phyloP scores from a whole-genome alignment of 2,888 invertebrate genomes.

The Cotesia congregata region DNA sequence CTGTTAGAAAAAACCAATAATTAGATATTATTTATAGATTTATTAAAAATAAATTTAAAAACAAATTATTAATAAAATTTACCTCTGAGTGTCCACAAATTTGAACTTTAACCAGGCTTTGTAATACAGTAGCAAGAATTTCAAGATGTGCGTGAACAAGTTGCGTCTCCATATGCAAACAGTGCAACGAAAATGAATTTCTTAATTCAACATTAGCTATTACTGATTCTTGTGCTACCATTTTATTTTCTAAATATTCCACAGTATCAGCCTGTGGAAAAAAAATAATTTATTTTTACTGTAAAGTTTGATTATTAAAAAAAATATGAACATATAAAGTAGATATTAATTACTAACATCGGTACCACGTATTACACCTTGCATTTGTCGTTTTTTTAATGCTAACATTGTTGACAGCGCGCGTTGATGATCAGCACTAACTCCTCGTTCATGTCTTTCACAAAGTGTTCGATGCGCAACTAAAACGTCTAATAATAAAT shows the following conservation, averaged over 20 bases:
- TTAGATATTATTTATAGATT: constrained; percentile 20
- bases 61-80: constrained; percentile 46
- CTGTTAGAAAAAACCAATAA: constrained; percentile 62
- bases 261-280: constrained; percentile 74
- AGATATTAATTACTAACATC: constrained; percentile 70
- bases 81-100: constrained; percentile 74
- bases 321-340: neutral
- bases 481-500: constrained; percentile 73
- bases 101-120: constrained; percentile 73
- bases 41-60: constrained; percentile 31
- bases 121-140: constrained; percentile 74
- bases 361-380: constrained; percentile 75
- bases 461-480: constrained; percentile 74
- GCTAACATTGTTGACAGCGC: constrained; percentile 76
- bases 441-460: constrained; percentile 75
- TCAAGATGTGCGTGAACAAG: constrained; percentile 76
- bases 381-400: constrained; percentile 76
- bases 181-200: constrained; percentile 76
- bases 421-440: constrained; percentile 76
- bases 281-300: constrained; percentile 30
- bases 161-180: constrained; percentile 77
- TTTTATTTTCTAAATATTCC: constrained; percentile 75
- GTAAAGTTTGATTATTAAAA: no score
- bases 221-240: constrained; percentile 76
- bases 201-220: constrained; percentile 76